These are phyloP conservation scores for Lasioglossum lativentre DNA, from an alignment of 2,888 invertebrate genomes.

Conservation along the genomic window DNA sequence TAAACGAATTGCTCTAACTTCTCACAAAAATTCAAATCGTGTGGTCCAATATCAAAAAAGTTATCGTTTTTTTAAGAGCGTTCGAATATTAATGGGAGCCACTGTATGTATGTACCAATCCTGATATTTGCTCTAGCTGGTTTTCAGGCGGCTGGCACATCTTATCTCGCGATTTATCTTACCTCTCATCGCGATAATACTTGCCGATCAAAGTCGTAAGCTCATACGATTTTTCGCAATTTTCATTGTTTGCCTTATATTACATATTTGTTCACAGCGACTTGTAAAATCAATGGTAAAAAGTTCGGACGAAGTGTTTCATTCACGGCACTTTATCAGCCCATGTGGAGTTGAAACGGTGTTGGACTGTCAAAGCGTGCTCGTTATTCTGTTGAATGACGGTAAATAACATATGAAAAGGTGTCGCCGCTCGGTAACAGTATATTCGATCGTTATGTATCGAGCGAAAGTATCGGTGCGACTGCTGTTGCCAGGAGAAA, in stretches of 20 bases:
- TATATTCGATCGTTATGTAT: slow-evolving; percentile 52
- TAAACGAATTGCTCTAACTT: no score
- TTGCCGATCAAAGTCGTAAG: neutral
- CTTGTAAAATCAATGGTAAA: neutral
- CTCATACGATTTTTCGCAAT: neutral
- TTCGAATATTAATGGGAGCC: no score
- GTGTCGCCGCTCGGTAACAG: slow-evolving; percentile 59
- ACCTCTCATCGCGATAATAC: neutral
- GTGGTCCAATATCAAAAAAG: no score
- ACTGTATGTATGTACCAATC: neutral
- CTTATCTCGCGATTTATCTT: slow-evolving; percentile 19
- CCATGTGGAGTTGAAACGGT: neutral
- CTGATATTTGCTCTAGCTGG: neutral
- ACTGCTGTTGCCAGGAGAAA: slow-evolving; percentile 71
- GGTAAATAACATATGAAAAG: slow-evolving; percentile 39
- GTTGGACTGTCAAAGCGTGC: neutral
- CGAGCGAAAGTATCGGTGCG: slow-evolving; percentile 68
- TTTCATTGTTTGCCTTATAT: neutral
- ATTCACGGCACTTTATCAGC: neutral
- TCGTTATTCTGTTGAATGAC: neutral
- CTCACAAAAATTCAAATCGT: no score
- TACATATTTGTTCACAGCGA: neutral
- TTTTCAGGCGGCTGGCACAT: neutral
- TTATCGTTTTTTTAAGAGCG: no score
- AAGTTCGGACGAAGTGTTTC: neutral